Conservation (phyloP, 1,140 invertebrate species). For the Drosophila obscura region DNA sequence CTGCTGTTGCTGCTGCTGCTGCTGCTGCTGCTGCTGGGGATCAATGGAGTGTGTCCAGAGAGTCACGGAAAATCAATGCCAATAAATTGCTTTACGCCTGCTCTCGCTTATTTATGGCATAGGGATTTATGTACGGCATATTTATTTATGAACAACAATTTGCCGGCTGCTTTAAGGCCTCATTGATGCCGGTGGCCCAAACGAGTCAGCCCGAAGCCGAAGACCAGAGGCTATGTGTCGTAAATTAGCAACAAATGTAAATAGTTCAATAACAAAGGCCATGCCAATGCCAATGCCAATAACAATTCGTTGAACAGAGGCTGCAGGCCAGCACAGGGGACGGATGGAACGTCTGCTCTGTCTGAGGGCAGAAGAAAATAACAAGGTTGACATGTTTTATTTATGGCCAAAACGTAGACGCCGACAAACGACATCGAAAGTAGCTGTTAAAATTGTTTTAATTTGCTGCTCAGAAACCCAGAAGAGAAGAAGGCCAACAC, state of each 20-base stretch:
- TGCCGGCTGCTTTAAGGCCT: slow-evolving; percentile 71
- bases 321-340: slow-evolving; percentile 27
- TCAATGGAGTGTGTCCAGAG: slow-evolving; percentile 8
- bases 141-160: slow-evolving; percentile 81
- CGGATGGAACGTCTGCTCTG: slow-evolving; percentile 37
- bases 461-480: slow-evolving; percentile 65
- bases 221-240: slow-evolving; percentile 28
- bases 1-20: background rate
- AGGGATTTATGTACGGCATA: slow-evolving; percentile 72
- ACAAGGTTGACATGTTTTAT: slow-evolving; percentile 81
- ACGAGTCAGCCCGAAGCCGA: background rate
- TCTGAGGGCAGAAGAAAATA: slow-evolving; percentile 65
- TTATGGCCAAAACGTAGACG: slow-evolving; percentile 75
- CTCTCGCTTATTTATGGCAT: slow-evolving; percentile 65
- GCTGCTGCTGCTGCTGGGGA: background rate
- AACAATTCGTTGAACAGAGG: slow-evolving; percentile 50
- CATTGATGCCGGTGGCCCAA: slow-evolving; percentile 39
- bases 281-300: slow-evolving; percentile 40
- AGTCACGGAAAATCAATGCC: slow-evolving; percentile 63
- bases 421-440: slow-evolving; percentile 66
- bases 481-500: slow-evolving; percentile 12
- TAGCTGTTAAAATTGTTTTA: slow-evolving; percentile 82
- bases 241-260: slow-evolving; percentile 83
- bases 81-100: slow-evolving; percentile 63
- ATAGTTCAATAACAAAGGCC: slow-evolving; percentile 80